These are phyloP conservation scores for Drosophila repleta DNA, from an alignment of 1,140 invertebrate genomes.

Conservation along the genomic window DNA sequence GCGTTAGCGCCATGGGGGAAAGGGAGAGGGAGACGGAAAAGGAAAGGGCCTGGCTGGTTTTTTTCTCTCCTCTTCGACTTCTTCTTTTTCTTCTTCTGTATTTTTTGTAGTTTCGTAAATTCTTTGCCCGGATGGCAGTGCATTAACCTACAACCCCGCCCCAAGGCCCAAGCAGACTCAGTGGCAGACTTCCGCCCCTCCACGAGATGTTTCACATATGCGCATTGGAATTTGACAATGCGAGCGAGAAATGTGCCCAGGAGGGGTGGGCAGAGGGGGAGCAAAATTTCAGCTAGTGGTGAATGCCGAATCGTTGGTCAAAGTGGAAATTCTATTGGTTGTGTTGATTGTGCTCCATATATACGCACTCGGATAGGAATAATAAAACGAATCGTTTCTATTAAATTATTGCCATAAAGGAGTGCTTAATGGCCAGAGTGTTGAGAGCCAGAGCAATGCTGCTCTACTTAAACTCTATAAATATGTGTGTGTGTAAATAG, in stretches of 20 bases:
- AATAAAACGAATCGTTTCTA: conserved; percentile 24
- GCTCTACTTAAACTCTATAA: no score
- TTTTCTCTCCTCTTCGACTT: neutral
- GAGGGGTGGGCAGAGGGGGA: neutral
- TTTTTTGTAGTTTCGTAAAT: conserved; percentile 33
- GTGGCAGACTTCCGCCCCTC: neutral
- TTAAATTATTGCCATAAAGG: conserved; percentile 10
- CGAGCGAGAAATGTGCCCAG: conserved; percentile 15
- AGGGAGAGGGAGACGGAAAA: no score
- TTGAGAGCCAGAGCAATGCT: no score
- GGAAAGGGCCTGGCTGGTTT: neutral
- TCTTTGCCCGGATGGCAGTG: conserved; percentile 38
- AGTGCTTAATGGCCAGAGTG: no score
- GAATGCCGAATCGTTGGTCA: conserved; percentile 10
- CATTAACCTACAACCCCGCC: conserved; percentile 36
- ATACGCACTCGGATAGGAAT: conserved; percentile 14
- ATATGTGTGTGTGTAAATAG: no score
- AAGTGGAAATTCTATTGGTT: conserved; percentile 7
- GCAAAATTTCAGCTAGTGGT: neutral
- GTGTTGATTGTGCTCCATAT: conserved; percentile 5
- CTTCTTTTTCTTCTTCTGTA: conserved; percentile 4
- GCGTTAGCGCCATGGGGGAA: neutral
- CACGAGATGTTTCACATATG: conserved; percentile 39
- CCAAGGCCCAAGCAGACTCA: conserved; percentile 19
- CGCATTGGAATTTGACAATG: conserved; percentile 37